A percentile compares a stretch with the other conserved stretches of the same genome.
These are phyloP conservation scores for Halocynthia roretzi DNA, from an alignment of 23 tunicate species.

Conservation along the genomic window DNA sequence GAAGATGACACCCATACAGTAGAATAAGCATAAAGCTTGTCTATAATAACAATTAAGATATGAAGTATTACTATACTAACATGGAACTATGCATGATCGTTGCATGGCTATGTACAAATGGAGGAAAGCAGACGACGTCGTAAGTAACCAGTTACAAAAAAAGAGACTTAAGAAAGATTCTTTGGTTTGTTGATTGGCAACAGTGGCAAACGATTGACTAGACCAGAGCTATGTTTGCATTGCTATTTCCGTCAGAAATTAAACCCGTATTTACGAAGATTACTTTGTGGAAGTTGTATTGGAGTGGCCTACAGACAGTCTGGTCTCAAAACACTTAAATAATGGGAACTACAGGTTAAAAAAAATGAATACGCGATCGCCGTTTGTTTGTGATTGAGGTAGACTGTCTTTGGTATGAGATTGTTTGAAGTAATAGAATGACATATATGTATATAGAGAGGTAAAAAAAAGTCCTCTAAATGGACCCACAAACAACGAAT, in stretches of 20 bases:
- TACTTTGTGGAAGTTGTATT: no score
- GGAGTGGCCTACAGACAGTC: no score
- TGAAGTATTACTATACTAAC: no score
- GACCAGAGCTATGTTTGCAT: no score
- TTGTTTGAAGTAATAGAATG: neutral
- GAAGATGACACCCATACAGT: neutral
- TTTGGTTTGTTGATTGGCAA: constrained; percentile 11
- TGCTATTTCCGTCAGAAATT: no score
- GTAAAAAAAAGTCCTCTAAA: neutral
- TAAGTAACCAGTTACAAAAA: neutral
- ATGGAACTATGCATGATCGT: neutral
- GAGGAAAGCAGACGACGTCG: neutral
- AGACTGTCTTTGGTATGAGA: constrained; percentile 17
- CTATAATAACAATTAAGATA: no score
- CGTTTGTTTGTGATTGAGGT: constrained; percentile 1
- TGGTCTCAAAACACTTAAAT: no score
- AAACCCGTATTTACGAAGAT: no score
- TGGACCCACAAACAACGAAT: neutral
- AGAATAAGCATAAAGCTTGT: neutral
- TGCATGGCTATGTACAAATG: neutral
- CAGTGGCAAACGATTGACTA: neutral
- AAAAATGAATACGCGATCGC: neutral
- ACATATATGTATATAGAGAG: neutral
- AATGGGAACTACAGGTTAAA: no score
- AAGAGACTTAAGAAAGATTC: neutral